Evolutionary conservation across 1,140 invertebrate genomes (phyloP), one percentile per base, ranked within the genome.

Genomic region (Diploscapter pachys): DNA sequence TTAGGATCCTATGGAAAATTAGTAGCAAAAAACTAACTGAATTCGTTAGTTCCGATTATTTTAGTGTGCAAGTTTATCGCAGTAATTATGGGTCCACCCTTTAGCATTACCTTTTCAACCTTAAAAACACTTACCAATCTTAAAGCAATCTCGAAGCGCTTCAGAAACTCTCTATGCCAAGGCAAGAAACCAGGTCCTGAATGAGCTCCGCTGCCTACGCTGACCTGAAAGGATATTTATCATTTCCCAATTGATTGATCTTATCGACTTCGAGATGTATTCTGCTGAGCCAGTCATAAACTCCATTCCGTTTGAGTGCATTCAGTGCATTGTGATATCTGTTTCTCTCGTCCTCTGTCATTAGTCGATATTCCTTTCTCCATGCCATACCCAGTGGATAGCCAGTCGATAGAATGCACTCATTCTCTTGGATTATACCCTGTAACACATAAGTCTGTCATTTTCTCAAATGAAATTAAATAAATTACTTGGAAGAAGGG

Each of bases 321-420:
- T 83, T 86, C 13, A 88, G 52, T 31, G 87, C 87, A 31, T 75
- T 75, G 71, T 88, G 87, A 72, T 81, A 75, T 63, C 80, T 76
- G 4, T 73, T 64, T 66, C 86, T 75, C 76, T 88, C 86, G 11
- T 85, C 76, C 51, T 86, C 85, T 2, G 80, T 86, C 76, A 88
- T 75, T 80, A 84, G 84, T 54, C 86, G 76, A 78, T 87, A 87
- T 76, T 88, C 86, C 83, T 76, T 87, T 9, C 66, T 8, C 52
- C 64, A 74, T 5, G 73, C 64, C 73, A 74, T 74, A 51, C 70
- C 51, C 73, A 74, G 64, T 59, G 59, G 51, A 31, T 69, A 55
- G 13, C 73, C 73, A 55, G 68, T 74, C 31, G 73, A 68, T 13
- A 74, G 57, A 49, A 74, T 64, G 53, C 73, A 74, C 51, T 74